These are phyloP conservation scores for Scomber scombrus DNA, from an alignment of 2,113 vertebrate species.

Conservation along the genomic window DNA sequence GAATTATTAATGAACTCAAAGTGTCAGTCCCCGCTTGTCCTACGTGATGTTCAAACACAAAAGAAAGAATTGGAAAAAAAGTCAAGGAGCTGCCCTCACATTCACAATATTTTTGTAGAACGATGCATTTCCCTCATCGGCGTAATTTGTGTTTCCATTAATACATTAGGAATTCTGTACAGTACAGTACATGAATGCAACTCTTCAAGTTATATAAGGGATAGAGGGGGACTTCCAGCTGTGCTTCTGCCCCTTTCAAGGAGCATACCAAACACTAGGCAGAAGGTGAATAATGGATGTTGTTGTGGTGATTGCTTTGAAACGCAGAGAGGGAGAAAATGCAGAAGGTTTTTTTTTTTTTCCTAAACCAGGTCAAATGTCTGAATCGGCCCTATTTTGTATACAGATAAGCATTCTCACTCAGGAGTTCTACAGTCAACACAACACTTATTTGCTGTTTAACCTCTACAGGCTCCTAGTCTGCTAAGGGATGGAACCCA, in stretches of 20 bases:
- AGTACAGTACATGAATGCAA: constrained; percentile 9
- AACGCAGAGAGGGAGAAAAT: constrained; percentile 44
- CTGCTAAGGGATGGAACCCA: constrained; percentile 31
- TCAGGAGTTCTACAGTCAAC: constrained; percentile 45
- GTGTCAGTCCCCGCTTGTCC: constrained; percentile 35
- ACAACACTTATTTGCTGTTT: constrained; percentile 61
- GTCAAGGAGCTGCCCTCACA: constrained; percentile 29
- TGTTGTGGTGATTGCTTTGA: constrained; percentile 67
- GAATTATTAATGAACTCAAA: constrained; percentile 56
- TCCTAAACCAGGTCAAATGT: constrained; percentile 73
- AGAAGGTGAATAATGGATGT: constrained; percentile 81
- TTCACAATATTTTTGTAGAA: constrained; percentile 12
- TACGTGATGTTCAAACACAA: constrained; percentile 45
- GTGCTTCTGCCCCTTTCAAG: constrained; percentile 55
- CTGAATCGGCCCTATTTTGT: constrained; percentile 62
- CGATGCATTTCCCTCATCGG: background rate
- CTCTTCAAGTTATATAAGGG: constrained; percentile 19
- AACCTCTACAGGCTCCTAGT: constrained; percentile 38
- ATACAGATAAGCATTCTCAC: constrained; percentile 37
- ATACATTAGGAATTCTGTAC: constrained; percentile 20
- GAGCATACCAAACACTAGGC: constrained; percentile 71
- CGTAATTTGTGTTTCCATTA: constrained; percentile 30
- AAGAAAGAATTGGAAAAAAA: constrained; percentile 38
- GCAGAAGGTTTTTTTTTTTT: constrained; percentile 2
- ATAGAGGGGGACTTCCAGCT: constrained; percentile 38